These are phyloP conservation scores for Cryptomyrus ogoouensis DNA, from an alignment of 2,113 vertebrate genomes.

Conservation along the genomic window DNA sequence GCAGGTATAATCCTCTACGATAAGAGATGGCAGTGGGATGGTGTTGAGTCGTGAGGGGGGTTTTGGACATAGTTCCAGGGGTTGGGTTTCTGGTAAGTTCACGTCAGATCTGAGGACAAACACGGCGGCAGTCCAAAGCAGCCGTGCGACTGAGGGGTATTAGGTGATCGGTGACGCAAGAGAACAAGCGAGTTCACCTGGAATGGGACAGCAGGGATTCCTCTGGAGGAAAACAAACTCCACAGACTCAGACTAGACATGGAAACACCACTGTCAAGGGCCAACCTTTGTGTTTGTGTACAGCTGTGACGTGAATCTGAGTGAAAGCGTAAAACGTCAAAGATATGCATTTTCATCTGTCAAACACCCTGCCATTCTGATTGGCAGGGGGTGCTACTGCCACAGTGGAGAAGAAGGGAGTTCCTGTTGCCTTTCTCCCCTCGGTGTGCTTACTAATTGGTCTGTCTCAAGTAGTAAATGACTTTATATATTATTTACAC, in stretches of 20 bases:
- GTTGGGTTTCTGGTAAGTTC: neutral
- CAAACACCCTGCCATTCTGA: slow-evolving; percentile 23
- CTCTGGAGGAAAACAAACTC: neutral
- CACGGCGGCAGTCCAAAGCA: neutral
- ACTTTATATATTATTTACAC: slow-evolving; percentile 53
- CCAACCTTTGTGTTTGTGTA: neutral
- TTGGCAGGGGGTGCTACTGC: slow-evolving; percentile 26
- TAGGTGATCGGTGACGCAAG: neutral
- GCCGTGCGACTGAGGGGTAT: neutral
- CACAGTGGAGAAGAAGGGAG: slow-evolving; percentile 25
- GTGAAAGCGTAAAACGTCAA: neutral
- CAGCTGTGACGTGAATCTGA: neutral
- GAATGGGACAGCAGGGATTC: slow-evolving; percentile 2
- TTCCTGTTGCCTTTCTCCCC: slow-evolving; percentile 30
- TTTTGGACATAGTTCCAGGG: neutral
- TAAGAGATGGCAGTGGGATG: neutral
- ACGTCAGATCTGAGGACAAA: neutral
- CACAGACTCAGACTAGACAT: neutral
- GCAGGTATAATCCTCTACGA: neutral
- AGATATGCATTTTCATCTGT: slow-evolving; percentile 16
- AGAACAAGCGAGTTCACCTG: neutral
- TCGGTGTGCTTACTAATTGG: slow-evolving; percentile 44
- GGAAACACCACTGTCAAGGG: neutral
- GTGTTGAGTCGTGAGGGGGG: neutral
- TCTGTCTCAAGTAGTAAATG: slow-evolving; percentile 42